Conservation (phyloP, 2,888 invertebrate species). For the Acleris holmiana region DNA sequence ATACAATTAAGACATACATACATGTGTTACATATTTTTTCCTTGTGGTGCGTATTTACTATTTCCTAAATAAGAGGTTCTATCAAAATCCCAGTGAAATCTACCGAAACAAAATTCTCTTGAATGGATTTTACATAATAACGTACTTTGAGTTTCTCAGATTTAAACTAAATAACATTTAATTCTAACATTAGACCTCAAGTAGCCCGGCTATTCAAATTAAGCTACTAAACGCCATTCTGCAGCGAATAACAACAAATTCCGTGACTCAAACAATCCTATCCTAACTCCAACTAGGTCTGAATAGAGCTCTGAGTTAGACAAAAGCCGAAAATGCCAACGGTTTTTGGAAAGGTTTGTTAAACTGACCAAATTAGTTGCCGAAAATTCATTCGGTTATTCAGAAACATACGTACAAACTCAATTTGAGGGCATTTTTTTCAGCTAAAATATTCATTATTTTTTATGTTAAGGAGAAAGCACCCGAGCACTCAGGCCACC, state of each 20-base stretch:
- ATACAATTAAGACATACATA: too few relatives aligned
- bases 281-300: slow-evolving; percentile 9
- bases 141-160: neutral
- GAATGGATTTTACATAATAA: slow-evolving; percentile 1
- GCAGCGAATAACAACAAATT: slow-evolving; percentile 22
- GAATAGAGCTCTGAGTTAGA: neutral
- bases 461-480: too few relatives aligned
- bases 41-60: too few relatives aligned
- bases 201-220: slow-evolving; percentile 19
- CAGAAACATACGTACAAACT: neutral
- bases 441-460: too few relatives aligned
- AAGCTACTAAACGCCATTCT: slow-evolving; percentile 26
- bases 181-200: slow-evolving; percentile 14
- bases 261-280: slow-evolving; percentile 20
- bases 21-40: too few relatives aligned
- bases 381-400: neutral
- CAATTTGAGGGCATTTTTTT: too few relatives aligned
- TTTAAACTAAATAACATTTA: slow-evolving; percentile 15
- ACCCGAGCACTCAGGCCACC: too few relatives aligned
- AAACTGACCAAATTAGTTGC: neutral
- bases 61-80: too few relatives aligned
- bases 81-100: too few relatives aligned
- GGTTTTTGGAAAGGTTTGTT: neutral
- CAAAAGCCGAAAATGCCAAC: neutral
- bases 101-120: too few relatives aligned